Evolutionary conservation across 2,113 vertebrate species (phyloP), one percentile per base, ranked within the genome.

Genomic region (Phodopus roborovskii): DNA sequence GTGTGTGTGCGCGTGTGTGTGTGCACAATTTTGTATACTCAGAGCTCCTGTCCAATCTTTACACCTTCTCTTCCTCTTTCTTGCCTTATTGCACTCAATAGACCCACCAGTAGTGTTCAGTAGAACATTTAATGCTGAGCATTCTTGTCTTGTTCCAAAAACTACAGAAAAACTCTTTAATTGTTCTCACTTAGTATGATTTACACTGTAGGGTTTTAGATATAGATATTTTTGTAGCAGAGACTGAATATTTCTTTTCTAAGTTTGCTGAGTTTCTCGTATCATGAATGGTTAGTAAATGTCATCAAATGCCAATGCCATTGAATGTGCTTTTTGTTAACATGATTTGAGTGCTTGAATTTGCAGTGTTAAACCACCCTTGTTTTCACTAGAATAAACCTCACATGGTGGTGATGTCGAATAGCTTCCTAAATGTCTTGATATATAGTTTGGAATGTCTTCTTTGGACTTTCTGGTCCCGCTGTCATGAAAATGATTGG

Each of bases 191-290:
- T 75, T 90, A 94, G 39, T 77, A 53, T 75, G 10, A 71, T 73
- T 91, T 96, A 68, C 87, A 33, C 28, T 70, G 24, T 39, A 68
- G 33, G 15, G 66, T 73, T 92, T 82, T 84, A 45, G 45, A 68
- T 81, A 70, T 28, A 62, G 70, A 68, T 81, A 70, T 74, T 91
- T 92, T 93, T 66, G 15, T 36, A 77, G 62, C 48, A 79, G 33
- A 5, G 91, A 94, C 92, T 45, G 60, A 91, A 64, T 75, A 26
- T 81, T 90, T 89, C 56, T 85, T 36, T 87, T 95, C 50, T 87
- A 83, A 74, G 1, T 96, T 92, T 85, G 66, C 60, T 68, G 28
- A 62, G 7, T 68, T n/a, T 77, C 89, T 92, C 50, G 73, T 17
- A 79, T 60, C 24, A 60, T 74, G 70, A 88, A 86, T 81, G 30